These are phyloP conservation scores for Abrostola tripartita DNA, from an alignment of 2,888 invertebrate genomes.

Conservation along the genomic window DNA sequence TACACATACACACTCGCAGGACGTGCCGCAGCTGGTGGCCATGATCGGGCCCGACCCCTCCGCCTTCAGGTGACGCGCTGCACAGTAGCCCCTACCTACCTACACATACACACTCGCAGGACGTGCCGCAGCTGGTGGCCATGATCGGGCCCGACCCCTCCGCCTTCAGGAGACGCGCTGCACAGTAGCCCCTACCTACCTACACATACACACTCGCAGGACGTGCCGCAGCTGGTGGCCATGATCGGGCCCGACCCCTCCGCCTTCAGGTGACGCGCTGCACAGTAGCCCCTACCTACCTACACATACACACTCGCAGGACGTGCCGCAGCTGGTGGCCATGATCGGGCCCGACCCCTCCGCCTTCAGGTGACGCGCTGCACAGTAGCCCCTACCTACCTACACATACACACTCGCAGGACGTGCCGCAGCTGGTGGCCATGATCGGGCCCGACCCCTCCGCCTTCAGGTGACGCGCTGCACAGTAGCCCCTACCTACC, in stretches of 20 bases:
- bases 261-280: slow-evolving; percentile 89
- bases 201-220: slow-evolving; percentile 95
- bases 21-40: slow-evolving; percentile 96
- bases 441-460: slow-evolving; percentile 96
- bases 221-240: slow-evolving; percentile 96
- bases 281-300: too few species aligned
- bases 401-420: slow-evolving; percentile 95
- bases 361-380: slow-evolving; percentile 89
- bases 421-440: slow-evolving; percentile 96
- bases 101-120: slow-evolving; percentile 95
- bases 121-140: slow-evolving; percentile 96
- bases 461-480: slow-evolving; percentile 89
- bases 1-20: slow-evolving; percentile 95
- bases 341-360: slow-evolving; percentile 96
- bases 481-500: too few species aligned
- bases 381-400: too few species aligned
- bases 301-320: slow-evolving; percentile 95
- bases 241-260: slow-evolving; percentile 96
- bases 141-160: slow-evolving; percentile 96
- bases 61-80: slow-evolving; percentile 89
- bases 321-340: slow-evolving; percentile 96
- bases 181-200: too few species aligned
- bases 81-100: too few species aligned
- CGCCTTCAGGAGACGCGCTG: slow-evolving; percentile 89
- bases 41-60: slow-evolving; percentile 96